phyloP scores from a whole-genome alignment of 2,888 invertebrate genomes.

The Acanthosoma haemorrhoidale region DNA sequence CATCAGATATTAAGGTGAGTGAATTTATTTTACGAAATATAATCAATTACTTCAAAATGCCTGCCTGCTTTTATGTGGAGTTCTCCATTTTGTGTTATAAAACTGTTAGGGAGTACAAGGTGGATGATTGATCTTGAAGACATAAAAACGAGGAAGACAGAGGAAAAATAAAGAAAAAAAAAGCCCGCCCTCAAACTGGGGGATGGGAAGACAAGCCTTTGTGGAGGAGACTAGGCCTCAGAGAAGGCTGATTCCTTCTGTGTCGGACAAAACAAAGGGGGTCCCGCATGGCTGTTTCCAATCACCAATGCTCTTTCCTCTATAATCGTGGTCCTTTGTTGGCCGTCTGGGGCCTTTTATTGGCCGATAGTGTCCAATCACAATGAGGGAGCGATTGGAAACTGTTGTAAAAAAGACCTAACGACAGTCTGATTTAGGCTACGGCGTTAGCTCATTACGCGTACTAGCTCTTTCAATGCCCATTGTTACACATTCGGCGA shows the following conservation, averaged over 20 bases:
- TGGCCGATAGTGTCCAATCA: background rate
- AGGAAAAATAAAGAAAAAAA: constrained; percentile 2
- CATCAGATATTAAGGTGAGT: too few relatives aligned
- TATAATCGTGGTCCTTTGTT: background rate
- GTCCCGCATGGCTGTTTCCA: background rate
- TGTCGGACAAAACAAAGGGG: background rate
- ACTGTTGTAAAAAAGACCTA: too few relatives aligned
- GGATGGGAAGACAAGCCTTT: constrained; percentile 4
- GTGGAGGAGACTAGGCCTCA: background rate
- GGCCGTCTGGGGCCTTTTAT: background rate
- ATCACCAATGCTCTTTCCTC: background rate
- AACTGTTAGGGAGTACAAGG: too few relatives aligned
- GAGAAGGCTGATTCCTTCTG: background rate
- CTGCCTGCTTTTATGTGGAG: too few relatives aligned
- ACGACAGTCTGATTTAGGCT: too few relatives aligned
- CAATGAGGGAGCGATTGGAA: too few relatives aligned
- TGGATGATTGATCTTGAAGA: background rate
- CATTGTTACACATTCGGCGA: too few relatives aligned
- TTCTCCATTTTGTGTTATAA: too few relatives aligned
- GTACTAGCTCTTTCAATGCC: too few relatives aligned
- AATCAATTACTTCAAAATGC: too few relatives aligned
- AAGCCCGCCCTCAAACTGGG: background rate
- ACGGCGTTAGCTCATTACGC: too few relatives aligned
- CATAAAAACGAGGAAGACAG: background rate
- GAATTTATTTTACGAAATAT: too few relatives aligned